Base-by-base conservation (phyloP, 2,113 vertebrate species). In the Sardina pilchardus region DNA sequence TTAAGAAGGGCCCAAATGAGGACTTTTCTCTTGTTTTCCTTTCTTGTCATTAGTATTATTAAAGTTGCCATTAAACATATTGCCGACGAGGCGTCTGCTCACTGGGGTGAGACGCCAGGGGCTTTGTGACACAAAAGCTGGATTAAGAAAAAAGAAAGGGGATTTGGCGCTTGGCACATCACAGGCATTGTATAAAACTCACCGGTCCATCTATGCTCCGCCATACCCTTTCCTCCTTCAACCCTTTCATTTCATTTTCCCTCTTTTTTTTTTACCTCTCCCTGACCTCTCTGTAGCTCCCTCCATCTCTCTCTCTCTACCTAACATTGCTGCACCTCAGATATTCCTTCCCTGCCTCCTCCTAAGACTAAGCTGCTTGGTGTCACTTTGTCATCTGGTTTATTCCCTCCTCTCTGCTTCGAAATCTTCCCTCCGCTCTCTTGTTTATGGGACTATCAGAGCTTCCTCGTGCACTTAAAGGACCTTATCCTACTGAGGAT, bases 71-170 rank as follows among this genome's bases (percentile, higher is more conserved):
- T 84, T 83, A 50, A 82, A 81, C 81, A 50, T 82, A 71, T 82
- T 85, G 43, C 71, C 84, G 82, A 78, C 78, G 81, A 83, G 71
- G 82, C 12, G 53, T 36, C 84, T 34, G 86, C 83, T 8, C 82
- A 71, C 67, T 67, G 56, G 81, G 84, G 83, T 81, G 59, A 48
- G 36, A 82, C 86, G 84, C 14, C 42, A 81, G 82, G 71, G 71
- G 81, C 63, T 63, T 89, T 87, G 83, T 85, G 78, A 21, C 84
- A 85, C 87, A 88, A 39, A 84, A 83, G 88, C 63, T n/a, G 89
- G 89, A 88, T 88, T 88, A 91, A 87, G 84, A 80, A 71, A 71
- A 67, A 26, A 36, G 71, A 78, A 85, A 81, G 84, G 75, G 71
- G 71, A 78, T 78, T 78, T 78, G 71, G 71, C 14, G 34, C 10